phyloP scores from a whole-genome alignment of 1,140 invertebrate species.

The Scaptomyza montana region DNA sequence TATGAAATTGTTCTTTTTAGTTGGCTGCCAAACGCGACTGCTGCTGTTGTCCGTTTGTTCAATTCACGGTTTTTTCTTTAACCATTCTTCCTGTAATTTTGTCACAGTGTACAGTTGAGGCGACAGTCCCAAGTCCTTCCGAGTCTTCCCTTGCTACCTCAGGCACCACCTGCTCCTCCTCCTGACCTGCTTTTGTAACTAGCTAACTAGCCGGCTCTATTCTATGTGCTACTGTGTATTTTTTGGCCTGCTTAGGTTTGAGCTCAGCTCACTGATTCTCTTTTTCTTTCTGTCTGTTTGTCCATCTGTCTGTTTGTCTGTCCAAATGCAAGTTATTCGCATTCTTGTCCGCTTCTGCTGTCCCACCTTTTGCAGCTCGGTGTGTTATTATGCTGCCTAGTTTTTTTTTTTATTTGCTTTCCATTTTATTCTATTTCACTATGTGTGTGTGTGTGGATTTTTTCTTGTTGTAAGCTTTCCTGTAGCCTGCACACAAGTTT shows the following conservation, averaged over 20 bases:
- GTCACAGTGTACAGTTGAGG: conserved; percentile 28
- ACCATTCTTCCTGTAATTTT: conserved; percentile 30
- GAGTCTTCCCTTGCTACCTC: conserved; percentile 2
- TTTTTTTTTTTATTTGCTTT: conserved; percentile 27
- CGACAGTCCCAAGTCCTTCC: conserved; percentile 9
- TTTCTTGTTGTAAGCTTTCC: conserved; percentile 51
- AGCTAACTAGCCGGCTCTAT: conserved; percentile 36
- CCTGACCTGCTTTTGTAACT: conserved; percentile 25
- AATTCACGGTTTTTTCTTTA: conserved; percentile 16
- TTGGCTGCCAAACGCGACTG: conserved; percentile 6
- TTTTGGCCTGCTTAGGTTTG: conserved; percentile 51
- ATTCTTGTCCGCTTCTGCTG: conserved; percentile 47
- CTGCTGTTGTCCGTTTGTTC: conserved; percentile 26
- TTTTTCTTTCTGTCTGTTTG: conserved; percentile 43
- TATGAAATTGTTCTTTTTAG: conserved; percentile 37
- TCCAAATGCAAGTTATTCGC: conserved; percentile 70
- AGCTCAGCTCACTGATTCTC: conserved; percentile 44
- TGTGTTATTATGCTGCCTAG: conserved; percentile 70
- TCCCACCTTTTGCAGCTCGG: conserved; percentile 67
- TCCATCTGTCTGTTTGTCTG: conserved; percentile 53
- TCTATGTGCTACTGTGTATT: conserved; percentile 33
- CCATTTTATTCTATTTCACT: conserved; percentile 12
- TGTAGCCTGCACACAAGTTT: conserved; percentile 76
- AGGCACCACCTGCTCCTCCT: not conserved
- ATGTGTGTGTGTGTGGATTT: conserved; percentile 23